These are phyloP conservation scores for Anastrepha obliqua DNA, from an alignment of 1,140 invertebrate species.

Conservation along the genomic window DNA sequence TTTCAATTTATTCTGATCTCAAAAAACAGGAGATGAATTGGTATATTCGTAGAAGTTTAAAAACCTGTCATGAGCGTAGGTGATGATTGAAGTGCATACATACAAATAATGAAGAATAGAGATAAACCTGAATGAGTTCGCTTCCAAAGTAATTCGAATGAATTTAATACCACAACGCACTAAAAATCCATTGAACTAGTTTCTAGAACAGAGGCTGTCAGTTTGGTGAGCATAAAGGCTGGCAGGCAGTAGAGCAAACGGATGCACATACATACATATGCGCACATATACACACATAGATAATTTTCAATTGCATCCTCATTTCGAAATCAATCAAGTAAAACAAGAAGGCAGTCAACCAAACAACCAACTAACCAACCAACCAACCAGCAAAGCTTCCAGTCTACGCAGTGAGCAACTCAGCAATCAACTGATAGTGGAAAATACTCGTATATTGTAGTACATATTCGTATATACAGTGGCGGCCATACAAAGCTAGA, in stretches of 20 bases:
- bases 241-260: neutral
- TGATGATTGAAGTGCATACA: neutral
- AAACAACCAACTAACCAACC: neutral
- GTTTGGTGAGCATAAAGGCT: neutral
- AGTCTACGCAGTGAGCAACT: neutral
- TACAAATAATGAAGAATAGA: neutral
- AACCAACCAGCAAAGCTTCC: neutral
- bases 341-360: slow-evolving; percentile 25
- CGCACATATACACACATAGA: neutral
- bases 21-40: no score
- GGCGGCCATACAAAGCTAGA: no score
- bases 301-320: slow-evolving; percentile 44
- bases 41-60: neutral
- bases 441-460: neutral
- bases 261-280: neutral
- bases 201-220: neutral
- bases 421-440: slow-evolving; percentile 14
- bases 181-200: slow-evolving; percentile 38
- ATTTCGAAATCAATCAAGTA: slow-evolving; percentile 48
- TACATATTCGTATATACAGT: neutral
- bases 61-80: neutral
- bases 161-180: slow-evolving; percentile 19
- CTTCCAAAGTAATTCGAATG: neutral
- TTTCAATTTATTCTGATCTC: no score
- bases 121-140: neutral